Conservation (phyloP, 2,797 vertebrate genomes). For the Amblyraja radiata region DNA sequence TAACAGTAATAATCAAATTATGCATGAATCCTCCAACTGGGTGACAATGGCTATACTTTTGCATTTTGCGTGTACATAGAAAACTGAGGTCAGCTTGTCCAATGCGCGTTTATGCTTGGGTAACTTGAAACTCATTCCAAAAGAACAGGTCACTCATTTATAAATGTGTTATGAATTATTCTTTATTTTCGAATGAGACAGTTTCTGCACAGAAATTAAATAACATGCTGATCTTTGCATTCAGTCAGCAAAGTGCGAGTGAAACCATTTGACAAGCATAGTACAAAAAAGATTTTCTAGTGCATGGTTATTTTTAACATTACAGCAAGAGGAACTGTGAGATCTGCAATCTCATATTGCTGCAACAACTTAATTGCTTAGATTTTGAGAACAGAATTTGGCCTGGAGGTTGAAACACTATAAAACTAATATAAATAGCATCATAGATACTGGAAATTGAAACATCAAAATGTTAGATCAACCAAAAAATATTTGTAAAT, state of each 20-base stretch:
- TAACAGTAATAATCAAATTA: background rate
- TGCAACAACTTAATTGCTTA: background rate
- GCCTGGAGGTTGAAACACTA: background rate
- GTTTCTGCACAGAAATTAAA: constrained; percentile 21
- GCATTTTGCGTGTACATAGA: background rate
- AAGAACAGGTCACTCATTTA: constrained; percentile 23
- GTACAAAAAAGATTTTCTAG: constrained; percentile 3
- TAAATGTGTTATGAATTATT: background rate
- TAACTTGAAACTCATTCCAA: constrained; percentile 28
- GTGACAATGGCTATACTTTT: background rate
- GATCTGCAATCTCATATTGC: background rate
- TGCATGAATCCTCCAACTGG: background rate
- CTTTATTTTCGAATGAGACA: background rate
- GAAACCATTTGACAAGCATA: constrained; percentile 24
- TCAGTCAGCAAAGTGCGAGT: background rate
- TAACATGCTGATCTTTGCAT: background rate
- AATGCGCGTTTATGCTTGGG: background rate
- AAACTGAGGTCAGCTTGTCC: background rate
- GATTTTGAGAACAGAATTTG: constrained; percentile 7
- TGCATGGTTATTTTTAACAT: constrained; percentile 1
- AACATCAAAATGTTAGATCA: background rate
- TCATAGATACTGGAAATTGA: background rate
- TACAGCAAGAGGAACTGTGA: background rate
- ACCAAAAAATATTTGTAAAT: constrained; percentile 5
- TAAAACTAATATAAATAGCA: background rate